These are phyloP conservation scores for Smittia sp. DNA, from an alignment of 2,888 invertebrate species.

Conservation along the genomic window DNA sequence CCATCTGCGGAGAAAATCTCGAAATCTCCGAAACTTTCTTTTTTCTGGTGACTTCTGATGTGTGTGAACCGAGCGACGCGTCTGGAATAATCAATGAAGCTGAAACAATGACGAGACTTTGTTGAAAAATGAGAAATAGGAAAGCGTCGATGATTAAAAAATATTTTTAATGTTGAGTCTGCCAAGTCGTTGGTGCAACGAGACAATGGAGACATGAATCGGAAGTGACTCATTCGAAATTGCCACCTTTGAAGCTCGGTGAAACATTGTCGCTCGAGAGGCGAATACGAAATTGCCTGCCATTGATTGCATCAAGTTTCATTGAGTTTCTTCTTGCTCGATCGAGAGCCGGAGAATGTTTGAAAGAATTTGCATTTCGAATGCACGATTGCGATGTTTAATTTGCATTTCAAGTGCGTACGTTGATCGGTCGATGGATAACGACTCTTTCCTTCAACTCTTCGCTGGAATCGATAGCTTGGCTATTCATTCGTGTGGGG, in stretches of 20 bases:
- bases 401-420: not conserved
- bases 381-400: conserved; percentile 3
- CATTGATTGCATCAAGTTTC: not conserved
- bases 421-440: not conserved
- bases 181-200: too few relatives aligned
- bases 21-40: not conserved
- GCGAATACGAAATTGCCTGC: not conserved
- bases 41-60: not conserved
- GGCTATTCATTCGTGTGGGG: conserved; percentile 4
- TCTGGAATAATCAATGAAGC: conserved; percentile 12
- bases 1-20: too few relatives aligned
- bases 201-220: not conserved
- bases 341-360: not conserved
- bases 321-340: not conserved
- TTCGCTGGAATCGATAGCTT: not conserved
- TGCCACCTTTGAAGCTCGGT: not conserved
- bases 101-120: too few relatives aligned
- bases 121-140: not conserved
- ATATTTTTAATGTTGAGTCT: not conserved
- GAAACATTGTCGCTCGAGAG: not conserved
- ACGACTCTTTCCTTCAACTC: not conserved
- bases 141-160: not conserved
- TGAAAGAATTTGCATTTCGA: not conserved
- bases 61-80: not conserved
- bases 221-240: conserved; percentile 4